Base-by-base conservation (phyloP, 2,113 vertebrate species). In the Salvelinus alpinus region DNA sequence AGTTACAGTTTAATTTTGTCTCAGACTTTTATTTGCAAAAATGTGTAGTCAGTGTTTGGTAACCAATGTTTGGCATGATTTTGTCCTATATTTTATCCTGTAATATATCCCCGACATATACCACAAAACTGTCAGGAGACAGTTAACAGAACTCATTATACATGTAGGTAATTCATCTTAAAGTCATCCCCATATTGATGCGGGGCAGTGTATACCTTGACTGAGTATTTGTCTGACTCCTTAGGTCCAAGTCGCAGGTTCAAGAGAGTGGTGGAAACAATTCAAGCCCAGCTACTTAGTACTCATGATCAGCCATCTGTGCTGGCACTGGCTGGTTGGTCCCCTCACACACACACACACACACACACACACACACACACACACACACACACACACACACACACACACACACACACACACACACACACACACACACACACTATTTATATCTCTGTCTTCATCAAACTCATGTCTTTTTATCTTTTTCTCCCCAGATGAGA, bases 301-400 rank as follows among this genome's bases (percentile, higher is more conserved):
- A 94, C 95, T 65, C 96, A 97, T 0, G 96, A 97, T 91, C 96
- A 97, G 91, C 96, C 95, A n/a, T 95, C 95, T 8, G 96, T 97
- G 83, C 96, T 96, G 91, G 94, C 95, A 77, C 91, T 97, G 71
- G 94, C 94, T 89, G 96, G 96, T 97, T 81, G 81, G 83, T 79
- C 67, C 16, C 3, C 66, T 48, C 64, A 29, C 34, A 72, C 64
- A 69, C 31, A 67, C 59, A 54, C 62, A 27, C 22, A 75, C 64
- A 65, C 4, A 25, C 14, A 64, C 31, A 71, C 51, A 31, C 66
- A 29, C 34, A 72, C 54, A 69, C 31, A 67, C 68, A 65, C 64
- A 48, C 22, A 74, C 73, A 65, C 1, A 25, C 7, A 64, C 14
- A 71, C 51, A 31, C 66, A 29, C 29, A 72, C 64, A 69, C 31